Evolutionary conservation across 37 sponge, comb jelly and placozoan species (phyloP).

Genomic region (Oopsacas minuta): DNA sequence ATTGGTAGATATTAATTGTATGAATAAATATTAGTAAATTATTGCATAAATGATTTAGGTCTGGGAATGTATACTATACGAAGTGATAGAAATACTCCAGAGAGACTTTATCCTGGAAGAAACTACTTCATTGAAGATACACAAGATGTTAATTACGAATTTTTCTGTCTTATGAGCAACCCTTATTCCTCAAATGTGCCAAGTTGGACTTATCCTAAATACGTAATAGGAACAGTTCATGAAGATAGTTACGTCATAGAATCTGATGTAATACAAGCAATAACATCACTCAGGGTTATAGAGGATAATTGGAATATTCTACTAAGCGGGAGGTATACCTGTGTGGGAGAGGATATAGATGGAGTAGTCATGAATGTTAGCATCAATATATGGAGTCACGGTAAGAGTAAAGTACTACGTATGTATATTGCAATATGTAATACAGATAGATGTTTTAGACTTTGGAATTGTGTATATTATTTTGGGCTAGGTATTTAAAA

Average conservation of each 20-base stretch:
- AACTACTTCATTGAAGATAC: not conserved
- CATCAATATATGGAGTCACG: conserved; percentile 17
- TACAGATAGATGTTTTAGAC: too few relatives aligned
- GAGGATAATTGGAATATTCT: not conserved
- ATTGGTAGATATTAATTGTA: too few relatives aligned
- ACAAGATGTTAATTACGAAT: not conserved
- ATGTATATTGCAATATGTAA: too few relatives aligned
- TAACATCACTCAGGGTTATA: not conserved
- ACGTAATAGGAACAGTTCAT: not conserved
- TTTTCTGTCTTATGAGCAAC: not conserved
- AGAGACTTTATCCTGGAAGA: not conserved
- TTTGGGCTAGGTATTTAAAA: too few relatives aligned
- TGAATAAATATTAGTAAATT: too few relatives aligned
- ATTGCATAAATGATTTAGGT: not conserved
- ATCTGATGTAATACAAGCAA: not conserved
- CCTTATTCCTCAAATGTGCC: not conserved
- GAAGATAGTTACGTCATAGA: not conserved
- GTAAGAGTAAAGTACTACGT: too few relatives aligned
- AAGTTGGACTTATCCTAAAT: not conserved
- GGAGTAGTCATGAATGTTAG: not conserved
- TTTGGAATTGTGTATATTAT: too few relatives aligned
- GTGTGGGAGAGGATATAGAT: not conserved
- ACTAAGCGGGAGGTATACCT: not conserved
- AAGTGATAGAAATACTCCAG: not conserved
- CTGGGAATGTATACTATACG: not conserved